phyloP scores from a whole-genome alignment of 2,888 invertebrate genomes.

The Drosophila yooni region DNA sequence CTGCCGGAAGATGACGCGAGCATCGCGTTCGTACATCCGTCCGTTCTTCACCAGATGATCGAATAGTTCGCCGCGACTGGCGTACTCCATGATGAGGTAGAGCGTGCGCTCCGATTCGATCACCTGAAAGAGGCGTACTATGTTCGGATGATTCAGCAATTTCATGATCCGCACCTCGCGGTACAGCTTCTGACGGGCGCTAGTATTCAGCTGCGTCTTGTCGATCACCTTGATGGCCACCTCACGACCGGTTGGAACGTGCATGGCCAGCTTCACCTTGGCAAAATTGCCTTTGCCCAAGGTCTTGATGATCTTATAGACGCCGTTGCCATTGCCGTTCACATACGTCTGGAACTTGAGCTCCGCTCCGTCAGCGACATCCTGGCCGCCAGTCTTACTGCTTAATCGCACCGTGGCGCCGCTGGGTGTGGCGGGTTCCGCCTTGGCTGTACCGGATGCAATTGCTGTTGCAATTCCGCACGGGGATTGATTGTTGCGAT shows the following conservation, averaged over 20 bases:
- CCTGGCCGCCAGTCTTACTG: conserved; percentile 37
- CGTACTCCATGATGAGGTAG: conserved; percentile 99
- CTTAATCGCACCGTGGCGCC: conserved; percentile 36
- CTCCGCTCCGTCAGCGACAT: conserved; percentile 58
- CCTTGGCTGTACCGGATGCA: conserved; percentile 27
- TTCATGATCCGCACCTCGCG: conserved; percentile 98
- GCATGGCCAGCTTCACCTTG: conserved; percentile 99
- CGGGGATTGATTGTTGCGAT: conserved; percentile 27
- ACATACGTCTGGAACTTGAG: conserved; percentile 62
- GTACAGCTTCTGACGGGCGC: conserved; percentile 98
- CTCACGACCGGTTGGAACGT: conserved; percentile 99
- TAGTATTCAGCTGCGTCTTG: conserved; percentile 99
- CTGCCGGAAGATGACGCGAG: conserved; percentile 98
- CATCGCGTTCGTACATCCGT: conserved; percentile 98
- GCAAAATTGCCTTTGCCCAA: conserved; percentile 99
- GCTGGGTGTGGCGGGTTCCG: conserved; percentile 57
- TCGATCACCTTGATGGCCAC: conserved; percentile 99
- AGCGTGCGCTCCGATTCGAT: conserved; percentile 99
- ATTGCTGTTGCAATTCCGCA: conserved; percentile 5
- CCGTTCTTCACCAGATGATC: conserved; percentile 99
- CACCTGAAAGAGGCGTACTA: conserved; percentile 99
- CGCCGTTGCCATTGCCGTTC: conserved; percentile 91
- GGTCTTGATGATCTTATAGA: conserved; percentile 99
- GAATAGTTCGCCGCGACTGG: conserved; percentile 99
- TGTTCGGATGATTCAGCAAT: conserved; percentile 99